Evolutionary conservation across 2,797 vertebrate species (phyloP).

Genomic region (Sphenodon punctatus): DNA sequence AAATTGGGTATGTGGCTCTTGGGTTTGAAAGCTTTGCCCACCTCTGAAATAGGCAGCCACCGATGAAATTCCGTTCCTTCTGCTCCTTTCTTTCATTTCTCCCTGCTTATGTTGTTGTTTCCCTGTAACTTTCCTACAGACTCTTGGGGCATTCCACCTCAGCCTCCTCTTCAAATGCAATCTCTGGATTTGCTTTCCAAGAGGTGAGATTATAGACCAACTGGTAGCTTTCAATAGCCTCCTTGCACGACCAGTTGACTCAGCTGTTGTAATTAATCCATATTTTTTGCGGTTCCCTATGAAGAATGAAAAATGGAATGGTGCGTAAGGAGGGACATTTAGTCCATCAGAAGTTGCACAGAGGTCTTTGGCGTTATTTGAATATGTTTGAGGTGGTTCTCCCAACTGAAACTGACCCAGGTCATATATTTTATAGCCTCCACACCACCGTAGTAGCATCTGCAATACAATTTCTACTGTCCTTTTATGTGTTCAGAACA

Average conservation of each 20-base stretch:
- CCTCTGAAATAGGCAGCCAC: no score
- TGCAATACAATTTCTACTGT: background rate
- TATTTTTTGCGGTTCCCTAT: constrained; percentile 26
- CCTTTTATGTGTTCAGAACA: background rate
- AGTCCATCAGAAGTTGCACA: background rate
- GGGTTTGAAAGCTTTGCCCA: no score
- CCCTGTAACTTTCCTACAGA: background rate
- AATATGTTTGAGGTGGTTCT: rapidly evolving
- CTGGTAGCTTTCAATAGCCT: constrained; percentile 42
- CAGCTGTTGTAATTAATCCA: constrained; percentile 17
- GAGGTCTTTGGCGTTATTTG: background rate
- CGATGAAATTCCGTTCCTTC: no score
- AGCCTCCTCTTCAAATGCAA: constrained; percentile 2
- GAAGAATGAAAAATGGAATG: rapidly evolving
- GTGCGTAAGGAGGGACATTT: background rate
- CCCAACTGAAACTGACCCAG: background rate
- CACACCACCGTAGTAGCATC: background rate
- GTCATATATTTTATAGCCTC: background rate
- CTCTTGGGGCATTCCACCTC: background rate
- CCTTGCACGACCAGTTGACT: constrained; percentile 18
- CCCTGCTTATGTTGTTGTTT: background rate
- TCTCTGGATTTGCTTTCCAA: constrained; percentile 8
- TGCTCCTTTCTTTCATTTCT: background rate
- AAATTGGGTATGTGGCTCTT: no score
- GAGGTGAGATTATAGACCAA: background rate